Evolutionary conservation across 2,113 vertebrate genomes (phyloP), one percentile per base, ranked within the genome.

Genomic region (Clinocottus analis): DNA sequence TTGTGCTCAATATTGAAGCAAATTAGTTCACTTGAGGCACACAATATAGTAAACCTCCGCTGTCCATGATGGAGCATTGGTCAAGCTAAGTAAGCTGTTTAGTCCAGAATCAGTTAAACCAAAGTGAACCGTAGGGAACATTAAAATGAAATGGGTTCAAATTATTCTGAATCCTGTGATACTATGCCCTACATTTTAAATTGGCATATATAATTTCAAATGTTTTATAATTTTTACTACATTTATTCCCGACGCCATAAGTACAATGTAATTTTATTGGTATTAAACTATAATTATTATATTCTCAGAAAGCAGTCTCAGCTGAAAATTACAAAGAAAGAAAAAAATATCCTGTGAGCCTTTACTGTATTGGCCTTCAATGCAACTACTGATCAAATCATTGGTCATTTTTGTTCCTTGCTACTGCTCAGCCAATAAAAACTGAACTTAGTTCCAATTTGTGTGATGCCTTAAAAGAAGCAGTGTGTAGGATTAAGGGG

Each of bases 161-260:
- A 2, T 39, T 60, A 51, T 65, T 73, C 21, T 41, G 49, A 49
- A 31, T 37, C 62, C 70, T 72, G 47, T 47, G 58, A 77, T 66
- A 60, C 19, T 4, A 23, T 53, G 75, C 19, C 71, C 35, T 29
- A 13, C 60, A 72, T 71, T 77, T 35, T 16, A 79, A 47, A 78
- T 33, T 8, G 51, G 58, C 5, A 71, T 73, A 83, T 75, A 69
- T 31, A 37, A 13, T 51, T 77, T 2, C 29, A 51, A 79, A 58
- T 23, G 41, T 68, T 80, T 74, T 77, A 31, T 63, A 62, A 79
- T 58, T 33, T 31, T n/a, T n/a, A n/a, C n/a, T n/a, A n/a, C n/a
- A n/a, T n/a, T n/a, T n/a, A n/a, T n/a, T n/a, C n/a, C n/a, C n/a
- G n/a, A 69, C 66, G 41, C 67, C 60, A 11, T 53, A 25, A 75